These are phyloP conservation scores for Onthophagus taurus DNA, from an alignment of 1,140 invertebrate genomes.

Conservation along the genomic window DNA sequence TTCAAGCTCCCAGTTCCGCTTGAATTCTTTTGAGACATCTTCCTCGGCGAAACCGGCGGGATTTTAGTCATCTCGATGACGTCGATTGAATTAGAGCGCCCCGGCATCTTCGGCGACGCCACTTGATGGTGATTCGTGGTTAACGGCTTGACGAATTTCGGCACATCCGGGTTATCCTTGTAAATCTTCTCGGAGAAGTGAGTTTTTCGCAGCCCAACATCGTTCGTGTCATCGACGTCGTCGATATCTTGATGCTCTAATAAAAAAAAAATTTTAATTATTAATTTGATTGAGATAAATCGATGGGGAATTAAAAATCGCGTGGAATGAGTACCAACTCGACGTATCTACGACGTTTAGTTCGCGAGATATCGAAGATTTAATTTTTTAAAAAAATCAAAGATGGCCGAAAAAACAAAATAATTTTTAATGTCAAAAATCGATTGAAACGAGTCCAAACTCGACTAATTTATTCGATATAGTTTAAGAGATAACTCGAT, in stretches of 20 bases:
- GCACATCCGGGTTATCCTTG: conserved; percentile 36
- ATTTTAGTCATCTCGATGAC: no score
- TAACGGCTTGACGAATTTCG: conserved; percentile 6
- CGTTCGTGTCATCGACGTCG: conserved; percentile 52
- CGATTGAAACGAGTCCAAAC: no score
- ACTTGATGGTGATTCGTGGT: conserved; percentile 14
- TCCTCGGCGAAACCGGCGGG: conserved; percentile 36
- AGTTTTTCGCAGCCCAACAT: conserved; percentile 56
- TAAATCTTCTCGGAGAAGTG: conserved; percentile 48
- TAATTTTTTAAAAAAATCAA: no score
- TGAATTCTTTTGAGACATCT: conserved; percentile 47
- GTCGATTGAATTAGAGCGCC: conserved; percentile 24
- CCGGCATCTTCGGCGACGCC: conserved; percentile 29
- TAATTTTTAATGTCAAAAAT: no score
- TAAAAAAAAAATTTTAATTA: conserved; percentile 9
- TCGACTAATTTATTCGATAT: no score
- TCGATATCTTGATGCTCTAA: conserved; percentile 35
- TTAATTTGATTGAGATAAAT: no score
- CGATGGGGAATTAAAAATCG: no score
- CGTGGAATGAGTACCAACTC: no score
- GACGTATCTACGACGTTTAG: conserved; percentile 13
- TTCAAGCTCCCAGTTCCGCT: conserved; percentile 42
- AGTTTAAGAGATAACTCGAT: no score
- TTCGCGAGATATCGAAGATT: conserved; percentile 9
- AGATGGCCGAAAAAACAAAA: no score